Base-by-base conservation (phyloP, 2,113 vertebrate species). In the Cyanoliseus patagonus region DNA sequence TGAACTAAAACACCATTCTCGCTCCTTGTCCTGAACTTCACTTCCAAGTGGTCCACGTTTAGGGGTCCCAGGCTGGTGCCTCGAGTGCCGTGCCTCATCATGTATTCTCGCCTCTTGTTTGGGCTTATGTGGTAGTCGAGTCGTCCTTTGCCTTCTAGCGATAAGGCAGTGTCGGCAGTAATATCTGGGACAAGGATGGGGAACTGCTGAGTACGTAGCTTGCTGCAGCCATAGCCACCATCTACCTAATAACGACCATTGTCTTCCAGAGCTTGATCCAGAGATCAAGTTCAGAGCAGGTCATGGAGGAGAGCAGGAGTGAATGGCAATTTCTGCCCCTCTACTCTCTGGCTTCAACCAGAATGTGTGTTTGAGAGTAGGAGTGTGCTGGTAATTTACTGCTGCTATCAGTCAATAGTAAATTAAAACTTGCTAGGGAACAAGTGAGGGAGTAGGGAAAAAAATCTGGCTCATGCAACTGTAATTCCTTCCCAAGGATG, bases 11-110 rank as follows among this genome's bases (percentile, higher is more conserved):
- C 86, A 7, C 99, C 99, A 5, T 97, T 99, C 97, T 99, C 99
- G 31, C 98, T 98, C 76, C 99, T 98, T 0, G 99, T 99, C 94
- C 99, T 98, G 98, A 99, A 99, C 97, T 98, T 99, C 52, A 99
- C 97, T 96, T 99, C 99, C 97, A 99, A 78, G 74, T 96, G 98
- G 96, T 97, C 98, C 51, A 91, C 94, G 2, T 64, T 76, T 0
- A 86, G 88, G 9, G 94, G 79, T 49, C 98, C 97, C 5, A 46
- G 35, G 47, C 68, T 17, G 1, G 83, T 55, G 2, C 95, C 97
- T 74, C 96, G 95, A 17, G 97, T 77, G 23, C 97, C 91, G 1
- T 91, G 98, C 6, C 95, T 97, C 88, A 99, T 94, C 96, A 99
- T 83, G 83, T 98, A 95, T n/a, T 99, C 99, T 5, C 99, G 97